These are phyloP conservation scores for Burhinus bistriatus DNA, from an alignment of 2,113 vertebrate species.

Conservation along the genomic window DNA sequence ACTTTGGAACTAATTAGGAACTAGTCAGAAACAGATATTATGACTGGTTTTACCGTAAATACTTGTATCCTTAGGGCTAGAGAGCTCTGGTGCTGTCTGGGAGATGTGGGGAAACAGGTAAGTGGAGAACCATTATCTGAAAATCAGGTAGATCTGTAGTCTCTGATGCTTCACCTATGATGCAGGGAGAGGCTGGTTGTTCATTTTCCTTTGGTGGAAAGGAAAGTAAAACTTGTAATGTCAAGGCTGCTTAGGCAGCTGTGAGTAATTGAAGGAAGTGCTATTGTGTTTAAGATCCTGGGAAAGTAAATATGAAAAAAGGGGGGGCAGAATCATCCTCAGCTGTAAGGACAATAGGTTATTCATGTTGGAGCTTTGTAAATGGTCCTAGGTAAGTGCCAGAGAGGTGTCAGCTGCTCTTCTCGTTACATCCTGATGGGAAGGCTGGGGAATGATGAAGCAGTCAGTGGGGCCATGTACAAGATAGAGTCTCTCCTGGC, in stretches of 20 bases:
- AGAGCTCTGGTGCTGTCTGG: background rate
- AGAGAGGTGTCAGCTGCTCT: background rate
- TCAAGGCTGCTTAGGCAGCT: background rate
- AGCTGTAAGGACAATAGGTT: background rate
- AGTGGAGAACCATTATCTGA: background rate
- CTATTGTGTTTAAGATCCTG: constrained; percentile 1
- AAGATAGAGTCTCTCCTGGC: background rate
- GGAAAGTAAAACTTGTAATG: background rate
- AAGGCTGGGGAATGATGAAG: background rate
- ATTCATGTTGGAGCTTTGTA: background rate
- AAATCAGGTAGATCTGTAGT: background rate
- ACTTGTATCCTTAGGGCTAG: background rate
- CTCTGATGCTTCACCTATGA: background rate
- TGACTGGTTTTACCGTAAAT: background rate
- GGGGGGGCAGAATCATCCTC: background rate
- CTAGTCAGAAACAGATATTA: background rate
- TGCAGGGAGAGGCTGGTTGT: background rate
- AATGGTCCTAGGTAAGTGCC: background rate
- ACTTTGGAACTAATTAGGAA: background rate
- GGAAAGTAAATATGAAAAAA: constrained; percentile 16
- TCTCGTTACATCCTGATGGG: background rate
- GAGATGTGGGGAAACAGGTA: background rate
- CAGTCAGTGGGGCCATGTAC: background rate
- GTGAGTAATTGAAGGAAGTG: background rate
- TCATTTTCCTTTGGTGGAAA: background rate